Conservation (phyloP, 1,140 invertebrate species). For the Goniozus legneri region DNA sequence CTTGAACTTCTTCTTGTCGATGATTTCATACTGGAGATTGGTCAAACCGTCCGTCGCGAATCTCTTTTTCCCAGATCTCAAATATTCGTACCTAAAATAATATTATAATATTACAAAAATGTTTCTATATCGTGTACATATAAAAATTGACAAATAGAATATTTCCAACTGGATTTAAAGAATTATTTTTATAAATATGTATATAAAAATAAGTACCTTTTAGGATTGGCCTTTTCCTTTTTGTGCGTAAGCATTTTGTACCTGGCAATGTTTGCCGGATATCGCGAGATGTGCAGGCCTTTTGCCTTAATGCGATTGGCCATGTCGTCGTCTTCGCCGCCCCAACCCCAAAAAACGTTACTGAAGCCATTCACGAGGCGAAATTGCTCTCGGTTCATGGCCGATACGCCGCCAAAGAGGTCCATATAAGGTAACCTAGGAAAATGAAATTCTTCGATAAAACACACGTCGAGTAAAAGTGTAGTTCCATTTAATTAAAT, state of each 20-base stretch:
- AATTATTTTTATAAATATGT: conserved; percentile 4
- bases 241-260: conserved; percentile 90
- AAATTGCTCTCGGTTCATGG: conserved; percentile 79
- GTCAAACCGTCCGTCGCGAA: conserved; percentile 83
- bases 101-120: neutral
- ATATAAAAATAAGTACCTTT: conserved; percentile 60
- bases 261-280: conserved; percentile 80
- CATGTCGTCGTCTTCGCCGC: conserved; percentile 92
- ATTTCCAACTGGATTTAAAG: neutral
- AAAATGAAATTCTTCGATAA: conserved; percentile 25
- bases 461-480: no score
- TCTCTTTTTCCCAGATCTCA: conserved; percentile 77
- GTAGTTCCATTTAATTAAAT: no score
- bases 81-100: conserved; percentile 70
- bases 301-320: conserved; percentile 76
- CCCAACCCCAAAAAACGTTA: conserved; percentile 91
- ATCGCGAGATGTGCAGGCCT: conserved; percentile 79
- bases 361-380: conserved; percentile 84
- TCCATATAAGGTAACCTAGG: conserved; percentile 79
- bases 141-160: neutral
- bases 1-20: conserved; percentile 65
- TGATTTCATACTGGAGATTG: conserved; percentile 77
- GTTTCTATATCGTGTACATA: neutral
- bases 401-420: conserved; percentile 88
- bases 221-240: conserved; percentile 84